These are phyloP conservation scores for Melanostigma gelatinosum DNA, from an alignment of 2,113 vertebrate genomes.

Conservation along the genomic window DNA sequence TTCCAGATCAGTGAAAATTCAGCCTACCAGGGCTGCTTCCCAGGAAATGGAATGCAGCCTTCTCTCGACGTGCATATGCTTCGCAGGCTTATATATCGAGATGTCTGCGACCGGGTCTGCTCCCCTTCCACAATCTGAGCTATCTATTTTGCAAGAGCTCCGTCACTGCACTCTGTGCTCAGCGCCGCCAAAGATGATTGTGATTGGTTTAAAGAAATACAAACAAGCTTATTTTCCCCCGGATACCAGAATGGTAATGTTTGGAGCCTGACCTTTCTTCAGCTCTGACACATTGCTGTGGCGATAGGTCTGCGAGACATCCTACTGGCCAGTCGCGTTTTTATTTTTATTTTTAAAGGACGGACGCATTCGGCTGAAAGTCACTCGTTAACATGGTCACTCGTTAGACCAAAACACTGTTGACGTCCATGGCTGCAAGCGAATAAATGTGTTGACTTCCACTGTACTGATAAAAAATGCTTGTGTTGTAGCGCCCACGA, in stretches of 20 bases:
- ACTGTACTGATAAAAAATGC: background rate
- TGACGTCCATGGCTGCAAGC: background rate
- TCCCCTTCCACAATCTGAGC: background rate
- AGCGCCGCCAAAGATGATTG: no score
- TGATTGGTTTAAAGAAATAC: no score
- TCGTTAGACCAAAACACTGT: background rate
- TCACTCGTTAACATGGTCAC: no score
- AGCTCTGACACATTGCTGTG: background rate
- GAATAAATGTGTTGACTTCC: background rate
- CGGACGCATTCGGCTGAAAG: no score
- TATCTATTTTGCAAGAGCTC: no score
- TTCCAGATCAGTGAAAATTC: background rate
- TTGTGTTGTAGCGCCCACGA: background rate
- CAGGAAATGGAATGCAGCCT: background rate
- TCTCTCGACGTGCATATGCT: background rate
- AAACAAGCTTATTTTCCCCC: no score
- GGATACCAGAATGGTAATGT: no score
- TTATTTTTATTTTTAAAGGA: background rate
- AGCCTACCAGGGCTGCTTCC: background rate
- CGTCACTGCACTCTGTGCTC: no score
- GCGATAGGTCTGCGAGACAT: background rate
- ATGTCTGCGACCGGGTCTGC: background rate
- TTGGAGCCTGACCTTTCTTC: background rate
- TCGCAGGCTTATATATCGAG: no score
- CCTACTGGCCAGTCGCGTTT: background rate